These are phyloP conservation scores for Gonatopus flavifemur DNA, from an alignment of 1,140 invertebrate species.

Conservation along the genomic window DNA sequence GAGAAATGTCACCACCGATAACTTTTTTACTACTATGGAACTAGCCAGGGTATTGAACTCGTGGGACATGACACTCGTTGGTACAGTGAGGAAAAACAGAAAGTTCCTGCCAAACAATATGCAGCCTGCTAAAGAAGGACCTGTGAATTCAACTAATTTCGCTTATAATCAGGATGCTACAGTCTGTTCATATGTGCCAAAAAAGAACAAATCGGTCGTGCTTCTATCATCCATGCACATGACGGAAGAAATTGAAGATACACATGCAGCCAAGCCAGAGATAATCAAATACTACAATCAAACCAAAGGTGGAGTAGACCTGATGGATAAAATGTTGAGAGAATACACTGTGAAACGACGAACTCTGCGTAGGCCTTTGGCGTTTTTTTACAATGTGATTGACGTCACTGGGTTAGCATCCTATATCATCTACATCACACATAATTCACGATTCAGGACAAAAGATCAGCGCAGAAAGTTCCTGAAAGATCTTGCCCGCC, in stretches of 20 bases:
- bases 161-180: slow-evolving; percentile 20
- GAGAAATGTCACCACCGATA: slow-evolving; percentile 41
- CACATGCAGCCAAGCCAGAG: slow-evolving; percentile 27
- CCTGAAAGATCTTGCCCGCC: too few species aligned
- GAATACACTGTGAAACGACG: slow-evolving; percentile 26
- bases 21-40: slow-evolving; percentile 37
- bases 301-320: slow-evolving; percentile 57
- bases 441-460: too few species aligned
- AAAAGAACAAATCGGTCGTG: slow-evolving; percentile 13
- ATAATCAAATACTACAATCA: slow-evolving; percentile 43
- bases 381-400: slow-evolving; percentile 37
- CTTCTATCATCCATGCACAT: slow-evolving; percentile 19
- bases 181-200: slow-evolving; percentile 20
- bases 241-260: slow-evolving; percentile 6
- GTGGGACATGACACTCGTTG: slow-evolving; percentile 30
- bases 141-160: slow-evolving; percentile 9
- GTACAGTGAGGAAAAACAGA: slow-evolving; percentile 33
- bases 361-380: slow-evolving; percentile 36
- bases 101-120: too few species aligned
- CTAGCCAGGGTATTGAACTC: slow-evolving; percentile 19
- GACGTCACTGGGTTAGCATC: too few species aligned
- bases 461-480: too few species aligned
- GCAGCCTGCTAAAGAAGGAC: not conserved
- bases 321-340: slow-evolving; percentile 43
- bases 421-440: too few species aligned